Evolutionary conservation across 2,113 vertebrate genomes (phyloP).

Genomic region (Albula glossodonta): DNA sequence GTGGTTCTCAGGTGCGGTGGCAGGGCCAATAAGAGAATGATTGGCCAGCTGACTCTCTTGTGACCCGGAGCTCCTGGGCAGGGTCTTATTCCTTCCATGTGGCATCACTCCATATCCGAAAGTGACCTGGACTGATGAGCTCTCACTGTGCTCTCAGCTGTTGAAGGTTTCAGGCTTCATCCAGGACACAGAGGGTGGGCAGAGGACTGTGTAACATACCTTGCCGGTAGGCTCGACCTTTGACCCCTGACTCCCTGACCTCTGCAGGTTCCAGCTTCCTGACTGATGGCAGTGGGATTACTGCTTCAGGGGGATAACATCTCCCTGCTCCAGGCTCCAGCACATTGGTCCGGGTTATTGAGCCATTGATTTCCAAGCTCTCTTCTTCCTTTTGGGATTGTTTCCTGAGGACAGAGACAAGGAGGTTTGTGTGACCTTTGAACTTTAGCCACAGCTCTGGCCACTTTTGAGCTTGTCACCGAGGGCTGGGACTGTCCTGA

Average conservation of each 20-base stretch:
- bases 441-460: constrained; percentile 38
- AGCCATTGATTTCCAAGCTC: constrained; percentile 70
- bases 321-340: constrained; percentile 77
- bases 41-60: not conserved
- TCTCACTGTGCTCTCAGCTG: constrained; percentile 61
- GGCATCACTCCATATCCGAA: not conserved
- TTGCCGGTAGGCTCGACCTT: constrained; percentile 70
- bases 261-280: constrained; percentile 49
- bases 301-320: constrained; percentile 79
- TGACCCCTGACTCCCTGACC: constrained; percentile 66
- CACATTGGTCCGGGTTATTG: constrained; percentile 67
- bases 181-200: constrained; percentile 82
- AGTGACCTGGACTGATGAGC: not conserved
- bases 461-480: not conserved
- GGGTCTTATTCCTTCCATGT: too few relatives aligned
- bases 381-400: constrained; percentile 42
- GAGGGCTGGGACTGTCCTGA: constrained; percentile 24
- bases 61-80: not conserved
- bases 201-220: constrained; percentile 78
- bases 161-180: constrained; percentile 75
- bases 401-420: constrained; percentile 51
- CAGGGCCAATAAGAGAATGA: not conserved
- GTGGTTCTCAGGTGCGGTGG: not conserved
- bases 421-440: constrained; percentile 53
- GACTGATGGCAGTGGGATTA: constrained; percentile 78